These are phyloP conservation scores for Cataglyphis albicans DNA, from an alignment of 2,888 invertebrate genomes.

Conservation along the genomic window DNA sequence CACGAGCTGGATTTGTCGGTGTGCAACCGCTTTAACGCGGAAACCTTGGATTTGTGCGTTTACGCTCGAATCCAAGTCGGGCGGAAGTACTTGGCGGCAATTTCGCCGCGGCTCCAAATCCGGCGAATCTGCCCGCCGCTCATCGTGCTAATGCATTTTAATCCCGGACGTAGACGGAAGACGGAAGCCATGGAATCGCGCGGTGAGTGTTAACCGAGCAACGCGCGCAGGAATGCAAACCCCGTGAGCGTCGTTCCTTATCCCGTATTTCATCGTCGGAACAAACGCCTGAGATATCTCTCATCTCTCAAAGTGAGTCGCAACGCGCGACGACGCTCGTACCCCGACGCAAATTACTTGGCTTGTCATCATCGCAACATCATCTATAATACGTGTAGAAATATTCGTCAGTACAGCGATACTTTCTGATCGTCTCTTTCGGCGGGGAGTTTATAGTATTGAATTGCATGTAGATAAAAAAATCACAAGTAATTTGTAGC, in stretches of 20 bases:
- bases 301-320: conserved; percentile 43
- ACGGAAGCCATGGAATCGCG: conserved; percentile 43
- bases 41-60: conserved; percentile 40
- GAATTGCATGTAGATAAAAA: conserved; percentile 31
- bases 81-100: conserved; percentile 46
- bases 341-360: conserved; percentile 11
- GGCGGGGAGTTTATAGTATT: not conserved
- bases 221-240: conserved; percentile 4
- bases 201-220: conserved; percentile 42
- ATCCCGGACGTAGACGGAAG: conserved; percentile 34
- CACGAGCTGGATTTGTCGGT: conserved; percentile 28
- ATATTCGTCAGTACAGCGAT: not conserved
- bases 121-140: conserved; percentile 45
- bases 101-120: conserved; percentile 34
- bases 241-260: conserved; percentile 23
- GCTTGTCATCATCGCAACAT: not conserved
- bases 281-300: conserved; percentile 44
- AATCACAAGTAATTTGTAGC: conserved; percentile 4
- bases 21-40: conserved; percentile 24
- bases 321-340: conserved; percentile 5
- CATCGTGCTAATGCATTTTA: conserved; percentile 50
- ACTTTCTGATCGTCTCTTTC: not conserved
- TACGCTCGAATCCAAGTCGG: conserved; percentile 32
- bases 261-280: conserved; percentile 34
- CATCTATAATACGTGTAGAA: not conserved